Evolutionary conservation across 2,797 vertebrate genomes (phyloP).

Genomic region (Sebastes minor): DNA sequence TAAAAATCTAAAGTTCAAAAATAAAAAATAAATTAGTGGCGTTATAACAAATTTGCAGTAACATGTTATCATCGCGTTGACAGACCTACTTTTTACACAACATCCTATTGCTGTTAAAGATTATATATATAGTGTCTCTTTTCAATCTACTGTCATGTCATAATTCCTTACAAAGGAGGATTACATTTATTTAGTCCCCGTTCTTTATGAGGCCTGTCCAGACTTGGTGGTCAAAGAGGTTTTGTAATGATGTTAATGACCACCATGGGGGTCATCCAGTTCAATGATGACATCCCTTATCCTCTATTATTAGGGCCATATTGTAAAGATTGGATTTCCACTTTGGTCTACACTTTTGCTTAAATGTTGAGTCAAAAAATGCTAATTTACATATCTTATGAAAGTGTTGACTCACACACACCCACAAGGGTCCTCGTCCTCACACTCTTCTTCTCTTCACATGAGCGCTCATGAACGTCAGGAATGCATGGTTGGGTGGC

Average conservation of each 20-base stretch:
- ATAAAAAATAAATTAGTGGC: too few species aligned
- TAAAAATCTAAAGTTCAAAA: too few species aligned
- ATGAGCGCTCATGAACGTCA: constrained; percentile 2
- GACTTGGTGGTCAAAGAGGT: constrained; percentile 17
- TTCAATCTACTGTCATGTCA: neutral
- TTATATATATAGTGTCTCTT: neutral
- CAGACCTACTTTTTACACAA: neutral
- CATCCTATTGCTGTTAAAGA: neutral
- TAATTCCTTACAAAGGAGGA: neutral
- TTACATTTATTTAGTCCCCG: neutral
- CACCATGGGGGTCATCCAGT: neutral
- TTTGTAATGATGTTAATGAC: neutral
- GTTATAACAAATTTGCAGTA: too few species aligned
- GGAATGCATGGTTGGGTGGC: constrained; percentile 3
- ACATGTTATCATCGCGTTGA: too few species aligned
- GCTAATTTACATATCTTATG: constrained; percentile 20
- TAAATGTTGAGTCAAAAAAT: constrained; percentile 27
- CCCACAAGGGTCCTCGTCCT: constrained; percentile 17
- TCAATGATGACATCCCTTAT: neutral
- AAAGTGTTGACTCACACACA: constrained; percentile 41
- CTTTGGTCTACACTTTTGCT: constrained; percentile 1
- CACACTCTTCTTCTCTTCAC: neutral
- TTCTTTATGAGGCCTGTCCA: constrained; percentile 8
- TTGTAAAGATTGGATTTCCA: neutral
- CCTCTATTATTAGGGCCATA: neutral